These are phyloP conservation scores for Platalea minor DNA, from an alignment of 2,797 vertebrate genomes.

Conservation along the genomic window DNA sequence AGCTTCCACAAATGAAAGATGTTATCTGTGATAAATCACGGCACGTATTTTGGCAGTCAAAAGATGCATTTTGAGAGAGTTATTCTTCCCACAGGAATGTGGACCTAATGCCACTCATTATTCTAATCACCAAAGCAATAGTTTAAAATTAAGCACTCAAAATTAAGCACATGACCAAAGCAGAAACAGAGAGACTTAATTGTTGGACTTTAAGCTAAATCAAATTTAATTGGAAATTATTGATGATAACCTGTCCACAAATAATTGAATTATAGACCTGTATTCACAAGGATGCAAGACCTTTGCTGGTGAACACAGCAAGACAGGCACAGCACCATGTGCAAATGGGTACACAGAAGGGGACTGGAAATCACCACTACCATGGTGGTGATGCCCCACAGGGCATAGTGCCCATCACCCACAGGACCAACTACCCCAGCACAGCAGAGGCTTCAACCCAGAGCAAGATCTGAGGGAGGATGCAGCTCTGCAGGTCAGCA, in stretches of 20 bases:
- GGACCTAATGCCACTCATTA: background rate
- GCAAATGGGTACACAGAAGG: background rate
- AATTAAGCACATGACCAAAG: background rate
- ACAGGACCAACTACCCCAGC: background rate
- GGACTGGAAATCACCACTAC: background rate
- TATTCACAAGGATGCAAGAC: background rate
- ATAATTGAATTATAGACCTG: background rate
- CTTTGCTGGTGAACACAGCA: background rate
- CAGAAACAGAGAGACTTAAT: background rate
- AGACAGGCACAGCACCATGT: background rate
- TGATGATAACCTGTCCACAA: background rate
- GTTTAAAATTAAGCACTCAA: background rate
- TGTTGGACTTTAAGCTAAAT: background rate
- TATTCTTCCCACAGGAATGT: background rate
- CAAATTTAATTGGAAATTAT: background rate
- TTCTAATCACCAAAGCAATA: background rate
- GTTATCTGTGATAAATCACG: background rate
- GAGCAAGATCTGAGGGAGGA: background rate
- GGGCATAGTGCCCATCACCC: background rate
- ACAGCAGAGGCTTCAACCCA: rapidly evolving
- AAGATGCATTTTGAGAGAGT: background rate
- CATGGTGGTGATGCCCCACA: background rate
- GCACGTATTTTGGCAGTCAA: background rate
- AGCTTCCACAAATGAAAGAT: background rate
- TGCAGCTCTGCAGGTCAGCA: background rate